Evolutionary conservation across 2,888 invertebrate species (phyloP).

Genomic region (Molorchus minor): DNA sequence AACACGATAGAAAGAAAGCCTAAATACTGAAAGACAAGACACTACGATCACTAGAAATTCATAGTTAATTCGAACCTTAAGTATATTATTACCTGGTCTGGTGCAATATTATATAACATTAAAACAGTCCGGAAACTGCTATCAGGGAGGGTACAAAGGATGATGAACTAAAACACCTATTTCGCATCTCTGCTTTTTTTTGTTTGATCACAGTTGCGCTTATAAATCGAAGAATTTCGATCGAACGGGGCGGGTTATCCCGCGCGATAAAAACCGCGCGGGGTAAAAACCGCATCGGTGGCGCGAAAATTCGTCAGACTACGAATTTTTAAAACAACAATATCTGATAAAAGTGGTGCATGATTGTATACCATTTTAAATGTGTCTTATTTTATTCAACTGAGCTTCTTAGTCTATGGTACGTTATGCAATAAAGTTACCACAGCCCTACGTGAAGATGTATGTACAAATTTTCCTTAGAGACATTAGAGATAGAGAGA

Average conservation of each 20-base stretch:
- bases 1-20: conserved; percentile 13
- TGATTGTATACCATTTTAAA: conserved; percentile 27
- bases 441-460: conserved; percentile 28
- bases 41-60: conserved; percentile 28
- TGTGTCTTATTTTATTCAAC: conserved; percentile 17
- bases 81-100: conserved; percentile 7
- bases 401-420: conserved; percentile 16
- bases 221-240: conserved; percentile 30
- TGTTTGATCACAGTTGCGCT: conserved; percentile 37
- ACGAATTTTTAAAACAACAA: conserved; percentile 30
- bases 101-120: conserved; percentile 3
- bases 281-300: neutral
- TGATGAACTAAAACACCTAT: conserved; percentile 30
- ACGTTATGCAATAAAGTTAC: conserved; percentile 18
- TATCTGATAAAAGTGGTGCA: conserved; percentile 31
- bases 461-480: conserved; percentile 23
- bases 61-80: conserved; percentile 11
- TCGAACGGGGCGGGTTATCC: conserved; percentile 8
- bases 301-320: conserved; percentile 22
- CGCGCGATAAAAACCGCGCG: neutral
- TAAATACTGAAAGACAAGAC: conserved; percentile 29
- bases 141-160: conserved; percentile 9
- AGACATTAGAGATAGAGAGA: neutral
- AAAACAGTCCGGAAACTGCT: conserved; percentile 12
- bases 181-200: conserved; percentile 29